Evolutionary conservation across 2,797 vertebrate genomes (phyloP).

Genomic region (Crax fasciolata): DNA sequence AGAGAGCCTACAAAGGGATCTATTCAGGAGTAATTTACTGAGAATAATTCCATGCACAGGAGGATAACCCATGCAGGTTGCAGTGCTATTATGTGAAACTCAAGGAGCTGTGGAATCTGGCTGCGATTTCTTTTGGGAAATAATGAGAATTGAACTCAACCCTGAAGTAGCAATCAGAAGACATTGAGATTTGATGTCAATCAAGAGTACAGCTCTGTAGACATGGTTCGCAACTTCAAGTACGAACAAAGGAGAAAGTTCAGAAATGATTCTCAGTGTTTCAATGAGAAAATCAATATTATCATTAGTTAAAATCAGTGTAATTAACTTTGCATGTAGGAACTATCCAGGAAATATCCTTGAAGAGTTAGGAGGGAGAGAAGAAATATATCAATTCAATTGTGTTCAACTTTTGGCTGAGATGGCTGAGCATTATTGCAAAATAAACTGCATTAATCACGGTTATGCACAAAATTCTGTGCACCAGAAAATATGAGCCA

Average conservation of each 20-base stretch:
- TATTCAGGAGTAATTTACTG: neutral
- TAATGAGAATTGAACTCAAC: neutral
- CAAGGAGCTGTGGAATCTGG: neutral
- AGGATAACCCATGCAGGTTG: neutral
- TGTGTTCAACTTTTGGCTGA: neutral
- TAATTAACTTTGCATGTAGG: neutral
- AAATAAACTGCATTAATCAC: neutral
- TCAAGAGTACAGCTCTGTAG: neutral
- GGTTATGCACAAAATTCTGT: neutral
- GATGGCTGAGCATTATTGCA: neutral
- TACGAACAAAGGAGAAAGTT: neutral
- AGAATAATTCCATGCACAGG: neutral
- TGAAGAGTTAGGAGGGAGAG: neutral
- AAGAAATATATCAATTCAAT: neutral
- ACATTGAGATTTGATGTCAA: neutral
- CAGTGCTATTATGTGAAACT: neutral
- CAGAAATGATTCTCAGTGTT: neutral
- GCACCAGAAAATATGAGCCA: neutral
- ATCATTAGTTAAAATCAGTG: neutral
- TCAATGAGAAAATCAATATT: neutral
- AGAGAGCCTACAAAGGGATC: neutral
- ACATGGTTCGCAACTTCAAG: neutral
- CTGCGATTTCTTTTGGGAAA: neutral
- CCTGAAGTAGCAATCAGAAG: neutral
- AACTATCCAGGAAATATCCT: neutral